Base-by-base conservation (phyloP, 2,888 invertebrate species). In the Gandaritis pyraliata region DNA sequence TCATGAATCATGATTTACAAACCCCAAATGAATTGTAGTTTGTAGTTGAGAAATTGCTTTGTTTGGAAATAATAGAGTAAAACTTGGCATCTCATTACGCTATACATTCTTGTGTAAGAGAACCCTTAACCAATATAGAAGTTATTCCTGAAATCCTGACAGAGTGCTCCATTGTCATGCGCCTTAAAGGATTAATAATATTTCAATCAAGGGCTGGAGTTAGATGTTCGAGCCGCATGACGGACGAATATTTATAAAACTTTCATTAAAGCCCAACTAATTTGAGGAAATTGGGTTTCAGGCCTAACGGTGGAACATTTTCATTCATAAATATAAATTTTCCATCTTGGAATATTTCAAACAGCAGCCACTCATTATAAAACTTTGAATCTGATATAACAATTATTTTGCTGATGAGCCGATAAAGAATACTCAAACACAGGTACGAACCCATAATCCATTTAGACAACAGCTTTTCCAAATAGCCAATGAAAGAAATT, bases 181-280 rank as follows among this genome's bases (percentile, higher is more conserved):
- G 52, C 49, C 58, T 58, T 68, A 62, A 61, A 39, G 58, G 62
- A 68, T 66, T 64, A 62, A 62, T 60, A 68, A 68, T 61, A 66
- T 66, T 68, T 62, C 64, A 70, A 68, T 69, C 53, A 68, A 70
- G 51, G 47, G 30, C 60, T 41, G 15, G 53, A 54, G 62, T 61
- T 67, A 62, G 59, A 58, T 38, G 61, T 57, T 58, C 47, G 52
- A 53, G 58, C 52, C 52, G 41, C 54, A 46, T 29, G 11, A 23
- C 39, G 23, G 33, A 52, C 45, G 30, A 63, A 61, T 59, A 51
- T 66, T 65, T 38, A 66, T 62, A 60, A 64, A 68, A 65, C 58
- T 68, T 68, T 59, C 61, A 64, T 66, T 60, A 70, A 49, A 53
- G 58, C 50, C 49, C 48, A 33, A 61, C 50, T 60, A 65, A 65